These are phyloP conservation scores for Sylvilagus floridanus DNA, from an alignment of 2,797 vertebrate species.

Conservation along the genomic window DNA sequence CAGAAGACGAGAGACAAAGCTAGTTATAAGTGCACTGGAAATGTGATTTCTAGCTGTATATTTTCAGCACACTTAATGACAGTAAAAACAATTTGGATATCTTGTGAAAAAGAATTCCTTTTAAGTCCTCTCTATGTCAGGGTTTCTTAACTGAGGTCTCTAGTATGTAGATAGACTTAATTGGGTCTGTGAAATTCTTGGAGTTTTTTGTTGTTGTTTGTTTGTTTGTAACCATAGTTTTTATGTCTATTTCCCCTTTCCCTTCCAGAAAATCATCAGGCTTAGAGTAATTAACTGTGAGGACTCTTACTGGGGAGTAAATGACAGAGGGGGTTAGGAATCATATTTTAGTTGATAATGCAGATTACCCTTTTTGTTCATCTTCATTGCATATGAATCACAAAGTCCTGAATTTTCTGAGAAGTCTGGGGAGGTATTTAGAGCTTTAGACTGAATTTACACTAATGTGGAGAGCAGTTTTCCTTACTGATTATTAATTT, in stretches of 20 bases:
- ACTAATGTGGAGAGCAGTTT: constrained; percentile 2
- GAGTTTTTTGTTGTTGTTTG: background rate
- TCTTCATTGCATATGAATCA: background rate
- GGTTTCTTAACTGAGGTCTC: constrained; percentile 1
- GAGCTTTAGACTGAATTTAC: background rate
- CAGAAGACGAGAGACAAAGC: background rate
- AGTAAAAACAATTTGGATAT: background rate
- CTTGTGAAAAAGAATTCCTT: background rate
- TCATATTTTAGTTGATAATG: constrained; percentile 11
- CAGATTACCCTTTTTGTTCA: background rate
- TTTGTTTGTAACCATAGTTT: background rate
- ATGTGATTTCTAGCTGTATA: background rate
- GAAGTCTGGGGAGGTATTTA: background rate
- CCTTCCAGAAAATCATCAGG: background rate
- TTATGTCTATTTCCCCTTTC: background rate
- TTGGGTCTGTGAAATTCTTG: background rate
- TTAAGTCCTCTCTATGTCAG: background rate
- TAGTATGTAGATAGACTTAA: background rate
- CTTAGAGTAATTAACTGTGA: background rate
- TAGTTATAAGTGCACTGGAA: background rate
- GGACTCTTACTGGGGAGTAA: background rate
- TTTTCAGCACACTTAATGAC: constrained; percentile 23
- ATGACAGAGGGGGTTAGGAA: constrained; percentile 22
- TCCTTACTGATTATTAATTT: background rate
- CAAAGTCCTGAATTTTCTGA: constrained; percentile 8